phyloP scores from a whole-genome alignment of 2,113 vertebrate species.

The Steatornis caripensis region DNA sequence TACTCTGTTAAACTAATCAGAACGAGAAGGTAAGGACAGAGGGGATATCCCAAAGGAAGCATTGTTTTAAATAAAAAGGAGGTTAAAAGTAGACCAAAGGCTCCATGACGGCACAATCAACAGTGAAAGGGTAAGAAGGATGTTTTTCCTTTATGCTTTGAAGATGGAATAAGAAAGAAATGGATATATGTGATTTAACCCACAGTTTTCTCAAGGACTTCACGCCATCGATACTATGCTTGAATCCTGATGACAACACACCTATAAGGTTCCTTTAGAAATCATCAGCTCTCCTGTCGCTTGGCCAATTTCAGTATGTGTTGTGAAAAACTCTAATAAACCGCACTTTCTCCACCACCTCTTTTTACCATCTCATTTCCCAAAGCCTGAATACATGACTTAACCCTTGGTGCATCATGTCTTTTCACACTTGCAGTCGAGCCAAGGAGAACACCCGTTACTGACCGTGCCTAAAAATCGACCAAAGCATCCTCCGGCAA shows the following conservation, averaged over 20 bases:
- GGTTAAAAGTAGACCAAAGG: not conserved
- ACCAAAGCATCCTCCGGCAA: not conserved
- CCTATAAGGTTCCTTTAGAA: not conserved
- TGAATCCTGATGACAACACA: not conserved
- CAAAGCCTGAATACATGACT: not conserved
- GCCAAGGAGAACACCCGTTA: not conserved
- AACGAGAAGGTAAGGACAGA: not conserved
- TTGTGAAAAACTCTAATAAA: not conserved
- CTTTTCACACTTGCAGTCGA: not conserved
- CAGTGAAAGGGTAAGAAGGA: not conserved
- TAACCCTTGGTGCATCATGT: not conserved
- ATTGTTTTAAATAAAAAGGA: not conserved
- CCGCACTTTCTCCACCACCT: rapidly evolving
- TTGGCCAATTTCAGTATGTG: not conserved
- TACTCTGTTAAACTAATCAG: not conserved
- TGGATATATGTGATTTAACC: not conserved
- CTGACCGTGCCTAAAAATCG: not conserved
- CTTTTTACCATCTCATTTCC: not conserved
- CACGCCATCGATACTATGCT: not conserved
- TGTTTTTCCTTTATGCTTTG: not conserved
- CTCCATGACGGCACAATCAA: not conserved
- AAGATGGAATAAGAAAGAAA: not conserved
- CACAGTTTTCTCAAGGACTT: not conserved
- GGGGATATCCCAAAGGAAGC: not conserved
- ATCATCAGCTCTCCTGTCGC: not conserved